A percentile compares a stretch with the other conserved stretches of the same genome.
Evolutionary conservation across 1,140 invertebrate species (phyloP).

Genomic region (Drosophila paulistorum): DNA sequence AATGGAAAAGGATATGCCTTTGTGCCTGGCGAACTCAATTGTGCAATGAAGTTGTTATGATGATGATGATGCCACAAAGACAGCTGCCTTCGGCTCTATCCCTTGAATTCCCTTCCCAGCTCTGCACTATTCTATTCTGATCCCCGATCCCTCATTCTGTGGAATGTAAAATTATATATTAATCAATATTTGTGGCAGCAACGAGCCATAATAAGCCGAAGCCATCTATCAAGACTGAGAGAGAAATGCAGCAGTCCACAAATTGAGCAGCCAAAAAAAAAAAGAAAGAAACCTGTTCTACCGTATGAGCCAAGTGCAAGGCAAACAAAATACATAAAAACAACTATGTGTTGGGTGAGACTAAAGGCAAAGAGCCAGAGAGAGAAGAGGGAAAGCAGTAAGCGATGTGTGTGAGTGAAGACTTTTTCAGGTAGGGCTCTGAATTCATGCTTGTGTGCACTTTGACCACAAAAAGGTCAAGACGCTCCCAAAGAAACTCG

Average conservation of each 20-base stretch:
- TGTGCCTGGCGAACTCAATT: slow-evolving; percentile 53
- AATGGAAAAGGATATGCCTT: slow-evolving; percentile 27
- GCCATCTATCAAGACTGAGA: slow-evolving; percentile 61
- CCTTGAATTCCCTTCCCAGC: background rate
- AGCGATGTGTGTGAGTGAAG: slow-evolving; percentile 26
- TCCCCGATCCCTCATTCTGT: slow-evolving; percentile 25
- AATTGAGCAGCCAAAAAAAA: slow-evolving; percentile 27
- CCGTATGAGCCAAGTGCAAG: slow-evolving; percentile 49
- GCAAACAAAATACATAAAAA: slow-evolving; percentile 32
- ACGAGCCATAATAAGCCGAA: slow-evolving; percentile 38
- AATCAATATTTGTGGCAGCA: slow-evolving; percentile 77
- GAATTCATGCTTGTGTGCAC: slow-evolving; percentile 78
- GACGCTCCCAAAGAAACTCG: slow-evolving; percentile 58
- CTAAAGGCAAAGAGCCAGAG: no score
- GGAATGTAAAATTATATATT: slow-evolving; percentile 76
- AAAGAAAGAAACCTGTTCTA: slow-evolving; percentile 66
- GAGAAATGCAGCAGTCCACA: slow-evolving; percentile 21
- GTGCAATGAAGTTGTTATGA: slow-evolving; percentile 76
- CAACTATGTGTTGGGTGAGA: no score
- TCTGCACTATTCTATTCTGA: background rate
- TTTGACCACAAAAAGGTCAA: slow-evolving; percentile 80
- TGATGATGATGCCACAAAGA: slow-evolving; percentile 49
- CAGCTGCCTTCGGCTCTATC: slow-evolving; percentile 48
- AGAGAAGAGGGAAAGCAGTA: no score
- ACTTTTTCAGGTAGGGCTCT: slow-evolving; percentile 49